Percentiles rank a stretch among this genome's conserved stretches.
These are phyloP conservation scores for Bombyx huttoni DNA, from an alignment of 2,888 invertebrate genomes.

Conservation along the genomic window DNA sequence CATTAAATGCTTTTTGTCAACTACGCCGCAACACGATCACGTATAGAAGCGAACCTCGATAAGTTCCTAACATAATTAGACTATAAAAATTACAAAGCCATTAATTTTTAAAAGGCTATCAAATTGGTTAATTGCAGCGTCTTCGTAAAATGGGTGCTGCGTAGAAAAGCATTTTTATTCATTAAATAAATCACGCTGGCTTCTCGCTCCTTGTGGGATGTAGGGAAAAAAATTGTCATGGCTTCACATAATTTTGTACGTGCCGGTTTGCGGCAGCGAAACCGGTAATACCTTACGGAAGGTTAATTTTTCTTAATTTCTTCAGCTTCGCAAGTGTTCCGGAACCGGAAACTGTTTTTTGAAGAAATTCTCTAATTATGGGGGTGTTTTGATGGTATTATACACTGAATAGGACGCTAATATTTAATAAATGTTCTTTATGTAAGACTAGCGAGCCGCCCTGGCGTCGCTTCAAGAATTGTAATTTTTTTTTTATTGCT, in stretches of 20 bases:
- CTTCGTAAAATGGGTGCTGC: conserved; percentile 36
- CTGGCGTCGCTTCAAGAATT: too few relatives aligned
- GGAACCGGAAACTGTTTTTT: neutral
- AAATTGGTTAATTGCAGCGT: conserved; percentile 57
- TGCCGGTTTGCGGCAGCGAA: conserved; percentile 39
- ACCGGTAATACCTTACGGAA: conserved; percentile 50
- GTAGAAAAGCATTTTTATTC: conserved; percentile 62
- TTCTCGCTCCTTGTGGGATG: conserved; percentile 42
- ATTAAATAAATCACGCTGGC: conserved; percentile 65
- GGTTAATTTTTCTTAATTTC: conserved; percentile 68
- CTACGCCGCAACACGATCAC: neutral
- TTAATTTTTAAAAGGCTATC: conserved; percentile 43
- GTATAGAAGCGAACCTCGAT: neutral
- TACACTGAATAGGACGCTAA: neutral
- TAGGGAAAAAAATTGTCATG: conserved; percentile 64
- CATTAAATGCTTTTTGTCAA: neutral
- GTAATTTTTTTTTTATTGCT: too few relatives aligned
- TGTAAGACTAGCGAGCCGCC: neutral
- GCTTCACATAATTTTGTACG: conserved; percentile 68
- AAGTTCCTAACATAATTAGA: neutral
- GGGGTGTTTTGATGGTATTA: neutral
- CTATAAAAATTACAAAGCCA: conserved; percentile 8
- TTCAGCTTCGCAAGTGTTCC: conserved; percentile 28
- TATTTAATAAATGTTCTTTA: neutral
- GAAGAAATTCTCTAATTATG: neutral